A percentile compares a stretch with the other conserved stretches of the same genome.
phyloP scores from a whole-genome alignment of 2,797 vertebrate species.

The Lagocephalus sceleratus region DNA sequence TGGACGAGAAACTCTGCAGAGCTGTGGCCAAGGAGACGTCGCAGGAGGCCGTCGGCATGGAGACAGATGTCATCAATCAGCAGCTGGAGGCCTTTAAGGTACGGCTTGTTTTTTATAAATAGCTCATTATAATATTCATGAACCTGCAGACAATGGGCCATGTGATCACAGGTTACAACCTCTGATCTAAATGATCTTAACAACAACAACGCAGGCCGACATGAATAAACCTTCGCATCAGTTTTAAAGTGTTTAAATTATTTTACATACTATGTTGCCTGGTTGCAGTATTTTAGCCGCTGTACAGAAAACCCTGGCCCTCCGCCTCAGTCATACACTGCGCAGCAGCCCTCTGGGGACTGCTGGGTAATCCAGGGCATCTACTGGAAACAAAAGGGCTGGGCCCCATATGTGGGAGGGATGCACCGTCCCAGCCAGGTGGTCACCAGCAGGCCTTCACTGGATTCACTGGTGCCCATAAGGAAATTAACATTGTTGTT shows the following conservation, averaged over 20 bases:
- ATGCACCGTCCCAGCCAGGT: slow-evolving; percentile 63
- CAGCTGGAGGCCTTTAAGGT: slow-evolving; percentile 94
- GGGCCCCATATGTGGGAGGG: slow-evolving; percentile 44
- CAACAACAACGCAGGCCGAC: no score
- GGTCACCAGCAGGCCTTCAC: slow-evolving; percentile 63
- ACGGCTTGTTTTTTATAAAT: slow-evolving; percentile 34
- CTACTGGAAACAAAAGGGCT: slow-evolving; percentile 73
- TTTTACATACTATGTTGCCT: neutral
- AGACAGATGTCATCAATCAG: slow-evolving; percentile 93
- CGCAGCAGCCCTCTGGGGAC: slow-evolving; percentile 47
- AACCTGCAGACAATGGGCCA: neutral
- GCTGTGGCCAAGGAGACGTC: slow-evolving; percentile 87
- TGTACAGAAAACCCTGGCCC: slow-evolving; percentile 5
- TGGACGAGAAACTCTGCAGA: slow-evolving; percentile 72
- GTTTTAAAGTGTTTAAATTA: neutral
- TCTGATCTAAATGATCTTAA: no score
- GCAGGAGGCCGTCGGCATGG: slow-evolving; percentile 91
- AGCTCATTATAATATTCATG: no score
- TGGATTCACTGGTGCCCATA: slow-evolving; percentile 50
- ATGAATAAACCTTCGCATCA: no score
- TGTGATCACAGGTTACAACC: no score
- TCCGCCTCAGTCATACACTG: slow-evolving; percentile 35
- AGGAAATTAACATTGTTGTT: slow-evolving; percentile 31
- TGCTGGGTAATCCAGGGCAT: slow-evolving; percentile 60
- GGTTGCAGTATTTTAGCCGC: neutral